Evolutionary conservation across 2,797 vertebrate genomes (phyloP).

Genomic region (Otolemur crassicaudatus): DNA sequence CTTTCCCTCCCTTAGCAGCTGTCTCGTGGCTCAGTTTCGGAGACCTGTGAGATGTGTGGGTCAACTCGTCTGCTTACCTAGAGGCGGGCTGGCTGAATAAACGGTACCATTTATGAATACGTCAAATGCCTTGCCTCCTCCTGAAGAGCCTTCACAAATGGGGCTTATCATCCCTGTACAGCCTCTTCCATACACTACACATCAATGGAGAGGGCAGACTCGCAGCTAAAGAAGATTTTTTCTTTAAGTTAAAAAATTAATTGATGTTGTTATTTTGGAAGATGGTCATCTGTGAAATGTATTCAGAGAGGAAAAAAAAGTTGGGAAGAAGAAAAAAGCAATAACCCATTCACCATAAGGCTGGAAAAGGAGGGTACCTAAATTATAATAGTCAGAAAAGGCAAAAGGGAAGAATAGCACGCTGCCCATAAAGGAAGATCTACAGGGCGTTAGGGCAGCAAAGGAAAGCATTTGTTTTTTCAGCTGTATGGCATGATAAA

Average conservation of each 20-base stretch:
- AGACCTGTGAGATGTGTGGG: background rate
- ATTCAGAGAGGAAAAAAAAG: conserved; percentile 57
- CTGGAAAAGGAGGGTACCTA: background rate
- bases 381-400: background rate
- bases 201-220: conserved; percentile 74
- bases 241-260: conserved; percentile 85
- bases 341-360: background rate
- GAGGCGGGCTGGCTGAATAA: conserved; percentile 62
- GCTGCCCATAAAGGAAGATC: background rate
- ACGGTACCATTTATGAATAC: conserved; percentile 39
- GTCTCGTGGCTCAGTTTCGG: background rate
- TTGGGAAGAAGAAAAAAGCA: conserved; percentile 13
- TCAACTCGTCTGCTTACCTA: background rate
- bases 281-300: conserved; percentile 65
- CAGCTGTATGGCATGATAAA: background rate
- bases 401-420: background rate
- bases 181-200: conserved; percentile 58
- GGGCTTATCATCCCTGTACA: conserved; percentile 84
- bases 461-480: background rate
- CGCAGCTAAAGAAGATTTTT: conserved; percentile 33
- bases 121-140: background rate
- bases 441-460: background rate
- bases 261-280: conserved; percentile 83
- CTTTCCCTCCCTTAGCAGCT: background rate
- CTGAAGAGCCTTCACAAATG: conserved; percentile 69